phyloP scores from a whole-genome alignment of 2,797 vertebrate genomes.

The Nannoperca australis region DNA sequence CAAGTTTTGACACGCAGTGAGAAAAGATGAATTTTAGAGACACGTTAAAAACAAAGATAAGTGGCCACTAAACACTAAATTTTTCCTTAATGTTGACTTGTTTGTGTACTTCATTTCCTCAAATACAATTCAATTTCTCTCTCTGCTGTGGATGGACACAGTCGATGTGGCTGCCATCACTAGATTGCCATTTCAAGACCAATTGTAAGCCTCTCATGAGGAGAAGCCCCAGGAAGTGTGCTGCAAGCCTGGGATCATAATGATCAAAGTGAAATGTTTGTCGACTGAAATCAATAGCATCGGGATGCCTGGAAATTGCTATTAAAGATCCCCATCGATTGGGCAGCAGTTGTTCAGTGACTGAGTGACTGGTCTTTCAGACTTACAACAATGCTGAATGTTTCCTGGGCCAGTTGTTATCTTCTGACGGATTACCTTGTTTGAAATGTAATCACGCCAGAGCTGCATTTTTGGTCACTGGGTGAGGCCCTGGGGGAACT shows the following conservation, averaged over 20 bases:
- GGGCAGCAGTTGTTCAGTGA: constrained; percentile 65
- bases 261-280: constrained; percentile 85
- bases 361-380: constrained; percentile 61
- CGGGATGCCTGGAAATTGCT: constrained; percentile 81
- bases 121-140: constrained; percentile 58
- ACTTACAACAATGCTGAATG: constrained; percentile 53
- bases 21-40: constrained; percentile 24
- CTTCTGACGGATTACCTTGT: constrained; percentile 61
- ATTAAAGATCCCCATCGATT: constrained; percentile 82
- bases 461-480: constrained; percentile 39
- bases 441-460: constrained; percentile 68
- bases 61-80: constrained; percentile 15
- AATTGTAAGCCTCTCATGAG: constrained; percentile 65
- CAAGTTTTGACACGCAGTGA: constrained; percentile 36
- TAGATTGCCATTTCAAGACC: constrained; percentile 72
- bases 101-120: constrained; percentile 56
- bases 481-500: constrained; percentile 27
- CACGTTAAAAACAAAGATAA: constrained; percentile 7
- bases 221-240: constrained; percentile 77
- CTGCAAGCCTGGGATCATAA: constrained; percentile 77
- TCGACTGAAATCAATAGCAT: constrained; percentile 82
- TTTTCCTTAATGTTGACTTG: constrained; percentile 53
- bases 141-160: constrained; percentile 41
- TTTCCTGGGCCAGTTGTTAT: constrained; percentile 64
- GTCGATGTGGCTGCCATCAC: constrained; percentile 56